Evolutionary conservation across 2,888 invertebrate species (phyloP).

Genomic region (Villa cingulata): DNA sequence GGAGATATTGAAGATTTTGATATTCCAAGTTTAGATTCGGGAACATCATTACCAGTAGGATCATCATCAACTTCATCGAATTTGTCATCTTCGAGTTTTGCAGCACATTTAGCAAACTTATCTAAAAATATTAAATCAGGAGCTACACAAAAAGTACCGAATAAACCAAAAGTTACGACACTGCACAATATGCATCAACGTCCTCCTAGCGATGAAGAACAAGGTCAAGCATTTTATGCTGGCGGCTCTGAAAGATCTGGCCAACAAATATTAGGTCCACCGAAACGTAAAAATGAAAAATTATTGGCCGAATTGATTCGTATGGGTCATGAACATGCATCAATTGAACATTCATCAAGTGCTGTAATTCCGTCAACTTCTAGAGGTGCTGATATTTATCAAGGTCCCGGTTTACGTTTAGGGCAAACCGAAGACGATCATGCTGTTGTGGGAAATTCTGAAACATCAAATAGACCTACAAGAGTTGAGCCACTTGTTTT

Average conservation of each 20-base stretch:
- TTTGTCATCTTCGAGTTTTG: too few relatives aligned
- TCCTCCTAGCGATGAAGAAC: constrained; percentile 42
- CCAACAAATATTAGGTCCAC: constrained; percentile 88
- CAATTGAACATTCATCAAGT: constrained; percentile 39
- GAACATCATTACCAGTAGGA: too few relatives aligned
- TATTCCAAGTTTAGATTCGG: too few relatives aligned
- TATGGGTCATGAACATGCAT: constrained; percentile 62
- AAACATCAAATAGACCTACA: constrained; percentile 20
- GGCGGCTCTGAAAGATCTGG: constrained; percentile 90
- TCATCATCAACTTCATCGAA: too few relatives aligned
- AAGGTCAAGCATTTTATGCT: constrained; percentile 85
- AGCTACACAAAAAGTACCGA: not conserved
- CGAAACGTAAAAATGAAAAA: constrained; percentile 59
- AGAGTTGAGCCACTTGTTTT: constrained; percentile 44
- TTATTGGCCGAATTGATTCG: constrained; percentile 85
- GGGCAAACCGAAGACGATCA: constrained; percentile 38
- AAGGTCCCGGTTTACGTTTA: constrained; percentile 44
- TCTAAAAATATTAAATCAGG: not conserved
- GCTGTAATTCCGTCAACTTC: constrained; percentile 22
- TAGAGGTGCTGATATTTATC: constrained; percentile 26
- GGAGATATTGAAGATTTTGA: too few relatives aligned
- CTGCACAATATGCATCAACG: constrained; percentile 41
- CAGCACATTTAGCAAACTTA: not conserved
- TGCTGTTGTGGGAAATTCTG: constrained; percentile 22
- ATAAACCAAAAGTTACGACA: constrained; percentile 37